Conservation (phyloP, 2,113 vertebrate species). For the Ceyx melanurus region DNA sequence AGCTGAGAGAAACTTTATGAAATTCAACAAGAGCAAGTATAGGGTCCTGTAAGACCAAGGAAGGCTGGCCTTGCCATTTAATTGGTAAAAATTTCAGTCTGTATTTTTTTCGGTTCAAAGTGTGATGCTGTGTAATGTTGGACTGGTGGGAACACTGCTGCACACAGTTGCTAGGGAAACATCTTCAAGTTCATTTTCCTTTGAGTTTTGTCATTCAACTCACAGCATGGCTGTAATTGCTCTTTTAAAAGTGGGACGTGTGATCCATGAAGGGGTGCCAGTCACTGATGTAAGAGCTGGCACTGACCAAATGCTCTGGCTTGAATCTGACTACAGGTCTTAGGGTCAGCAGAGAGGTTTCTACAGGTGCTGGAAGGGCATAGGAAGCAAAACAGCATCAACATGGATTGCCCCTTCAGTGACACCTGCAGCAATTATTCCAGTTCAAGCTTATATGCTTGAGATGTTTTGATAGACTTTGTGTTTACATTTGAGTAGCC, state of each 20-base stretch:
- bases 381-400: constrained; percentile 54
- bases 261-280: constrained; percentile 40
- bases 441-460: neutral
- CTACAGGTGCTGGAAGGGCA: constrained; percentile 38
- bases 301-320: constrained; percentile 25
- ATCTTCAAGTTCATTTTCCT: constrained; percentile 44
- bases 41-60: neutral
- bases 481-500: constrained; percentile 23
- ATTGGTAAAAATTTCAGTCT: neutral
- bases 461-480: constrained; percentile 39
- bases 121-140: neutral
- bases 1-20: too few species aligned
- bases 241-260: neutral
- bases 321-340: constrained; percentile 43
- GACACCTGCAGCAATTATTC: constrained; percentile 37
- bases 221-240: neutral
- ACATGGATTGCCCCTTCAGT: neutral
- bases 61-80: neutral
- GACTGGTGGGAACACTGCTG: neutral
- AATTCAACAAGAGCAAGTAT: too few species aligned
- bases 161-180: constrained; percentile 45
- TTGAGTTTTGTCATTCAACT: constrained; percentile 41
- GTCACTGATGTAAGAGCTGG: constrained; percentile 56
- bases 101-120: neutral
- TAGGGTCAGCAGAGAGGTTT: constrained; percentile 56